Conservation (phyloP, 2,888 invertebrate genomes). For the Caprella mutica region DNA sequence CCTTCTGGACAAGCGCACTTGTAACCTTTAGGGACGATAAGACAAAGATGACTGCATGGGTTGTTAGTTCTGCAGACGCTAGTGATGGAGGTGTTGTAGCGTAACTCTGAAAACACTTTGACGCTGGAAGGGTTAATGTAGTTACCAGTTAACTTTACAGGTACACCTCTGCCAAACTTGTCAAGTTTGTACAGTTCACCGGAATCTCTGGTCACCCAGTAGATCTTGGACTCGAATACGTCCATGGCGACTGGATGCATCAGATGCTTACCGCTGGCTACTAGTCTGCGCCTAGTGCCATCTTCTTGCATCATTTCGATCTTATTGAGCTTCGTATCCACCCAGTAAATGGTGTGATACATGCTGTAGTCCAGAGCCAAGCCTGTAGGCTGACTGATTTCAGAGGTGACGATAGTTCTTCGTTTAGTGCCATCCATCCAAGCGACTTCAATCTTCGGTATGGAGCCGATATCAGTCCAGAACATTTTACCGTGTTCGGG, state of each 20-base stretch:
- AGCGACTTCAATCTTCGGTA: slow-evolving; percentile 82
- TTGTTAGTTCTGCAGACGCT: slow-evolving; percentile 49
- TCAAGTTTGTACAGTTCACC: slow-evolving; percentile 82
- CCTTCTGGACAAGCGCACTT: slow-evolving; percentile 84
- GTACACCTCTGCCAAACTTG: slow-evolving; percentile 91
- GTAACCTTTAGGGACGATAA: slow-evolving; percentile 71
- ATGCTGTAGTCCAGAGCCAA: slow-evolving; percentile 80
- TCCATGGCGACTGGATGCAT: slow-evolving; percentile 77
- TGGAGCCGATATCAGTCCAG: slow-evolving; percentile 85
- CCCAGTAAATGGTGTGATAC: slow-evolving; percentile 88
- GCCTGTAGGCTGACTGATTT: slow-evolving; percentile 75
- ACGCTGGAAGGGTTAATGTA: slow-evolving; percentile 76
- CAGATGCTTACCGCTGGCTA: slow-evolving; percentile 40
- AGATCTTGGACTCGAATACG: slow-evolving; percentile 75
- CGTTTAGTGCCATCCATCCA: slow-evolving; percentile 96
- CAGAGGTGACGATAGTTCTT: slow-evolving; percentile 64
- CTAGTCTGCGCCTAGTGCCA: slow-evolving; percentile 53
- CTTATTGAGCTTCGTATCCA: slow-evolving; percentile 79
- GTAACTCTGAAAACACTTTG: slow-evolving; percentile 42
- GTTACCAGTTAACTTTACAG: slow-evolving; percentile 66
- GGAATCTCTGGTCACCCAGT: slow-evolving; percentile 81
- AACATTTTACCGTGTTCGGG: slow-evolving; percentile 71
- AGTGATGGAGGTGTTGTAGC: slow-evolving; percentile 33
- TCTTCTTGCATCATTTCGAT: slow-evolving; percentile 77
- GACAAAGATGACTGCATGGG: slow-evolving; percentile 83